Conservation (phyloP, 2,113 vertebrate genomes). For the Reinhardtius hippoglossoides region DNA sequence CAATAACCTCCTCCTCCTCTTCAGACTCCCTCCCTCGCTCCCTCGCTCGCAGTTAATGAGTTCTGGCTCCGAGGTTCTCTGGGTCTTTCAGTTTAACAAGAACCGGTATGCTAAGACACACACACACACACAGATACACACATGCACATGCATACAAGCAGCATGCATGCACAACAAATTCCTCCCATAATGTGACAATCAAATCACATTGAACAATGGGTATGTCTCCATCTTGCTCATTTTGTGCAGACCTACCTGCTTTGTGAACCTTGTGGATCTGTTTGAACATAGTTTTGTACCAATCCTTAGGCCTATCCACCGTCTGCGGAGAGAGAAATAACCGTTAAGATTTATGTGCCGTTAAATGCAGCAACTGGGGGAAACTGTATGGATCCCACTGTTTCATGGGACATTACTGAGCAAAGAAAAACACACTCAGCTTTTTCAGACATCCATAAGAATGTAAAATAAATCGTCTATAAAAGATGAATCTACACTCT, state of each 20-base stretch:
- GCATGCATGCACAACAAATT: constrained; percentile 26
- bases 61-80: constrained; percentile 53
- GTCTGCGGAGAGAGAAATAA: constrained; percentile 83
- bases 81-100: constrained; percentile 49
- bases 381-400: background rate
- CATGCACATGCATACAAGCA: background rate
- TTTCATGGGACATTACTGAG: constrained; percentile 17
- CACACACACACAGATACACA: constrained; percentile 1
- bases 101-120: constrained; percentile 28
- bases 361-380: constrained; percentile 39
- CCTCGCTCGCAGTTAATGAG: constrained; percentile 60
- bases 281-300: constrained; percentile 99
- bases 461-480: constrained; percentile 6
- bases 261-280: constrained; percentile 99
- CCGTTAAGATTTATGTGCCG: constrained; percentile 12
- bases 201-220: background rate
- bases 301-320: constrained; percentile 97
- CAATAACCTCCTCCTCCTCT: constrained; percentile 44
- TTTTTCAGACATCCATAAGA: constrained; percentile 7
- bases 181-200: constrained; percentile 3
- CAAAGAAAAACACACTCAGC: constrained; percentile 16
- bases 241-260: constrained; percentile 81
- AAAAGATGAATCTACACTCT: background rate
- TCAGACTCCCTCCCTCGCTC: constrained; percentile 29
- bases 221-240: constrained; percentile 12